Evolutionary conservation across 2,113 vertebrate genomes (phyloP).

Genomic region (Micronycteris hirsuta): DNA sequence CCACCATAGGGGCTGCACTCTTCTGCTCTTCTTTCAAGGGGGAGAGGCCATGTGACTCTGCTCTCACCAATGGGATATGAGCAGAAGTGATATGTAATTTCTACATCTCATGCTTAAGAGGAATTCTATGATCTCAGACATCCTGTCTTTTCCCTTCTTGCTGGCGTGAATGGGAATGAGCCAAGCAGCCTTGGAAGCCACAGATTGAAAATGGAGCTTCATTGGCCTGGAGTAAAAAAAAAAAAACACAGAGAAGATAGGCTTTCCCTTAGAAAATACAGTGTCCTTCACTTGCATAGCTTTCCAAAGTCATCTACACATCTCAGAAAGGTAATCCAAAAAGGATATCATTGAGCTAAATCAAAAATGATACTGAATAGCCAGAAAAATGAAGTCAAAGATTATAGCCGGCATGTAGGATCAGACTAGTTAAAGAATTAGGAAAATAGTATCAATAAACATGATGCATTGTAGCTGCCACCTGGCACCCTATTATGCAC

Average conservation of each 20-base stretch:
- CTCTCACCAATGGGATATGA: background rate
- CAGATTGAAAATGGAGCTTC: background rate
- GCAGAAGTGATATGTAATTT: background rate
- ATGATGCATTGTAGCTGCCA: background rate
- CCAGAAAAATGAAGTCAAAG: background rate
- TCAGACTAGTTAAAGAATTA: background rate
- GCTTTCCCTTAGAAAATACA: background rate
- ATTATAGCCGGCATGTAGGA: background rate
- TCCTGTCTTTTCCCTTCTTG: background rate
- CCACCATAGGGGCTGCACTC: background rate
- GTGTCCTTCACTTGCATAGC: background rate
- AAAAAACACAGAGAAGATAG: background rate
- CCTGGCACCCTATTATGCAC: background rate
- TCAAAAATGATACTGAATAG: background rate
- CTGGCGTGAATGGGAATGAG: background rate
- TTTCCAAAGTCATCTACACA: background rate
- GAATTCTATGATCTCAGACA: background rate
- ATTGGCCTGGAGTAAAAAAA: background rate
- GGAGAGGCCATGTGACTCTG: background rate
- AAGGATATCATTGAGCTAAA: background rate
- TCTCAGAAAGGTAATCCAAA: background rate
- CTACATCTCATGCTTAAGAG: background rate
- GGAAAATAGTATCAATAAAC: background rate
- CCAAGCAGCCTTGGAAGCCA: background rate
- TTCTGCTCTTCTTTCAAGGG: background rate